Evolutionary conservation across 1,140 invertebrate species (phyloP).

Genomic region (Bombus soroeensis): DNA sequence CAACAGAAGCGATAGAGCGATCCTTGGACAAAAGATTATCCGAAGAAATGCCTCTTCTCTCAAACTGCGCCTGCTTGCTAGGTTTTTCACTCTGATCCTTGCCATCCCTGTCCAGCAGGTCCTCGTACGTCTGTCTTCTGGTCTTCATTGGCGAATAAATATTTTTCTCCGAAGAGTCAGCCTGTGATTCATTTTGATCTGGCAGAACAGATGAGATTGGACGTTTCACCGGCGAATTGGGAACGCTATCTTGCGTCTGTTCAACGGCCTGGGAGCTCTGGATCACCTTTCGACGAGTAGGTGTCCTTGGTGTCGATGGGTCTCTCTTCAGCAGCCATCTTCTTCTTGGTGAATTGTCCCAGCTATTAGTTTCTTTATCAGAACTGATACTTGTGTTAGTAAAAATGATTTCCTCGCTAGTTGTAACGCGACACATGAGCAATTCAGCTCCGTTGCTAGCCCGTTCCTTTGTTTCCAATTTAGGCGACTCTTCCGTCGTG

Average conservation of each 20-base stretch:
- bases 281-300: constrained; percentile 8
- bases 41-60: constrained; percentile 74
- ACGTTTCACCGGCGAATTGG: constrained; percentile 75
- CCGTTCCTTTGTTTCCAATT: constrained; percentile 35
- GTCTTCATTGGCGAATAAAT: constrained; percentile 70
- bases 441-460: constrained; percentile 66
- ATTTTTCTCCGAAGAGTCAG: constrained; percentile 28
- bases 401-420: constrained; percentile 78
- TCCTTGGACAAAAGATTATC: constrained; percentile 73
- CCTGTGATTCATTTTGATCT: constrained; percentile 39
- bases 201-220: constrained; percentile 63
- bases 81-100: constrained; percentile 53
- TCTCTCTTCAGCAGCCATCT: constrained; percentile 59
- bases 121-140: constrained; percentile 72
- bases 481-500: constrained; percentile 46
- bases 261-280: constrained; percentile 46
- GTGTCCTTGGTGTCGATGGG: constrained; percentile 25
- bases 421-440: constrained; percentile 77
- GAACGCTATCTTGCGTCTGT: constrained; percentile 69
- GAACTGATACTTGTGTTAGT: constrained; percentile 71
- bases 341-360: constrained; percentile 73
- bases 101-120: constrained; percentile 72
- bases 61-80: constrained; percentile 60
- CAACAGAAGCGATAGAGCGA: constrained; percentile 5
- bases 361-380: constrained; percentile 71